These are phyloP conservation scores for Microctenopoma lineatum DNA, from an alignment of 2,797 vertebrate species.

Conservation along the genomic window DNA sequence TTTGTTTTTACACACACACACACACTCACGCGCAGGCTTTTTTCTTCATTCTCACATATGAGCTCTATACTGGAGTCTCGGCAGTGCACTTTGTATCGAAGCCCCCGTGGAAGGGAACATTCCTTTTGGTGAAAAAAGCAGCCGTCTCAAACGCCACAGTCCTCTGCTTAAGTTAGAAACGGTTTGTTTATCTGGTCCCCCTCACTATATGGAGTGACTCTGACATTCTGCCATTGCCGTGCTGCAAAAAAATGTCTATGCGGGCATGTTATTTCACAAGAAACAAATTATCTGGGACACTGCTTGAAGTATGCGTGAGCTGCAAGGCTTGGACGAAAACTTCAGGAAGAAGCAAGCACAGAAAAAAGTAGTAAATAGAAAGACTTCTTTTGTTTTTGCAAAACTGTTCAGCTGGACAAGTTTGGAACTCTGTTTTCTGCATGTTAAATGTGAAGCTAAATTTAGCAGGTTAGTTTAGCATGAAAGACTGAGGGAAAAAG, in stretches of 20 bases:
- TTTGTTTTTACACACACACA: slow-evolving; percentile 64
- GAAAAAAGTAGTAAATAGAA: slow-evolving; percentile 34
- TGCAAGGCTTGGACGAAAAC: slow-evolving; percentile 30
- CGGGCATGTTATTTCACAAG: slow-evolving; percentile 53
- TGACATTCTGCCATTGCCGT: slow-evolving; percentile 55
- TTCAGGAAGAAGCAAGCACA: slow-evolving; percentile 15
- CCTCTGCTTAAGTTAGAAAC: slow-evolving; percentile 65
- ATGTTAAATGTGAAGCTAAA: neutral
- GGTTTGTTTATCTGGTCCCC: slow-evolving; percentile 67
- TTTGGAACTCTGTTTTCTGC: neutral
- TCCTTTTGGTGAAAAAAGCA: slow-evolving; percentile 65
- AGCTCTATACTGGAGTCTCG: slow-evolving; percentile 47
- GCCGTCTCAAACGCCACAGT: slow-evolving; percentile 53
- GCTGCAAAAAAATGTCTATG: slow-evolving; percentile 33
- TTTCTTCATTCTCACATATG: slow-evolving; percentile 47
- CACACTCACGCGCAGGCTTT: slow-evolving; percentile 55
- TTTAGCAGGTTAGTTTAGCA: neutral
- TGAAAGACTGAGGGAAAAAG: neutral
- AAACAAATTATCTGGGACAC: slow-evolving; percentile 51
- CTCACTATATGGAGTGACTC: slow-evolving; percentile 38
- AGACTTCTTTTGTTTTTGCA: slow-evolving; percentile 11
- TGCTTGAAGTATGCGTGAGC: slow-evolving; percentile 23
- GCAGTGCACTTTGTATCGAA: slow-evolving; percentile 30
- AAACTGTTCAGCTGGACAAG: slow-evolving; percentile 7
- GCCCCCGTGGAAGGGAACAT: slow-evolving; percentile 68